phyloP scores from a whole-genome alignment of 2,888 invertebrate species.

The Neria commutata region DNA sequence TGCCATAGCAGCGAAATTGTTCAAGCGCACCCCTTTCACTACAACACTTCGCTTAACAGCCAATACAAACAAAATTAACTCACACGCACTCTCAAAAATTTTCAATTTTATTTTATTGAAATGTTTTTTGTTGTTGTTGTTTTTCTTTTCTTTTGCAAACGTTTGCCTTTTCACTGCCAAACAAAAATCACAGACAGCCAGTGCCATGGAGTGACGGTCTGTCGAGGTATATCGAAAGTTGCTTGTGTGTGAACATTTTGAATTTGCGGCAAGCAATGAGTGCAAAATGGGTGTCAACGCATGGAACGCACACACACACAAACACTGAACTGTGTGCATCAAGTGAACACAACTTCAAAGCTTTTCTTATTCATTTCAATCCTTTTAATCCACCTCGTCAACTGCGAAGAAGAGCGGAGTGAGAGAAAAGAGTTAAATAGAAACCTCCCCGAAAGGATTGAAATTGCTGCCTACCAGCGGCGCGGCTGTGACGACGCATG shows the following conservation, averaged over 20 bases:
- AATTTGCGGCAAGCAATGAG: slow-evolving; percentile 28
- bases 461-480: slow-evolving; percentile 35
- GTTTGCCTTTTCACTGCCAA: too few relatives aligned
- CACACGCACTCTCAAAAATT: background rate
- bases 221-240: background rate
- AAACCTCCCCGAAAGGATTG: slow-evolving; percentile 39
- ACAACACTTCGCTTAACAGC: slow-evolving; percentile 43
- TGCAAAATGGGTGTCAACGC: slow-evolving; percentile 45
- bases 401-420: too few relatives aligned
- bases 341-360: too few relatives aligned
- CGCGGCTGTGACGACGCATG: slow-evolving; percentile 16
- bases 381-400: too few relatives aligned
- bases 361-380: slow-evolving; percentile 11
- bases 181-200: too few relatives aligned
- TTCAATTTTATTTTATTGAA: too few relatives aligned
- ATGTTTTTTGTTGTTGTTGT: background rate
- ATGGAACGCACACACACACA: slow-evolving; percentile 41
- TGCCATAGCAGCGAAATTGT: too few relatives aligned
- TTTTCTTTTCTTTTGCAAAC: background rate
- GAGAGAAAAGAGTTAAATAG: too few relatives aligned
- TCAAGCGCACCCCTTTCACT: slow-evolving; percentile 46
- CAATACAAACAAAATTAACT: background rate
- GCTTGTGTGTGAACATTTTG: background rate
- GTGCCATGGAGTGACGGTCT: background rate
- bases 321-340: too few relatives aligned